A percentile compares a stretch with the other conserved stretches of the same genome.
Evolutionary conservation across 2,888 invertebrate species (phyloP).

Genomic region (Anoplius nigerrimus): DNA sequence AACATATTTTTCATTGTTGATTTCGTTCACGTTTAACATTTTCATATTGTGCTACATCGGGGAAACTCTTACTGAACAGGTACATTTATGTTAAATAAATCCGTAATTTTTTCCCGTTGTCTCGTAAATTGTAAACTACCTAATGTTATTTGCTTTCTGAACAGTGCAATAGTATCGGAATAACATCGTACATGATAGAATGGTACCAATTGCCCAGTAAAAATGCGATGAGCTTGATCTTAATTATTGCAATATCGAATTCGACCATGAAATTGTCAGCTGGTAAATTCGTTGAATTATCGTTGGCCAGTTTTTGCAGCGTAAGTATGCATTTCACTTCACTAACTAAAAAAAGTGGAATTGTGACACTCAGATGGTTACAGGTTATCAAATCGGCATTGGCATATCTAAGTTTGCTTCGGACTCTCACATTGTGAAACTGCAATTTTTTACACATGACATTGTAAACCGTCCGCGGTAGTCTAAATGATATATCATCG

Average conservation of each 20-base stretch:
- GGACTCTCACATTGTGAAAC: too few relatives aligned
- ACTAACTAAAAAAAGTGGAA: too few relatives aligned
- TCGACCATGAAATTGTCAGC: slow-evolving; percentile 62
- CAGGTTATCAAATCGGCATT: too few relatives aligned
- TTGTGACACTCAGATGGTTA: too few relatives aligned
- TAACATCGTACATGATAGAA: slow-evolving; percentile 59
- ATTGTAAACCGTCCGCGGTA: too few relatives aligned
- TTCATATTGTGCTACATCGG: slow-evolving; percentile 67
- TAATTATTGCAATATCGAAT: slow-evolving; percentile 56
- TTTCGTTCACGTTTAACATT: slow-evolving; percentile 66
- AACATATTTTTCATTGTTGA: slow-evolving; percentile 58
- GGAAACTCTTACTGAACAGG: slow-evolving; percentile 62
- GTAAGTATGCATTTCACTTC: too few relatives aligned
- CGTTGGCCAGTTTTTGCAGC: slow-evolving; percentile 57
- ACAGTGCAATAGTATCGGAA: slow-evolving; percentile 56
- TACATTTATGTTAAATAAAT: slow-evolving; percentile 25
- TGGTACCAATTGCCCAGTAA: slow-evolving; percentile 60
- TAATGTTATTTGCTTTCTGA: not conserved
- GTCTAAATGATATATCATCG: too few relatives aligned
- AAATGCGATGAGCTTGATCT: slow-evolving; percentile 52
- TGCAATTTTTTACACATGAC: too few relatives aligned
- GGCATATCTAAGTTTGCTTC: too few relatives aligned
- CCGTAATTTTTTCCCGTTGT: slow-evolving; percentile 2
- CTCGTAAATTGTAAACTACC: slow-evolving; percentile 5
- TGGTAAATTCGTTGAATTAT: slow-evolving; percentile 62